Evolutionary conservation across 2,888 invertebrate species (phyloP), one percentile per base, ranked within the genome.

Genomic region (Luperina testacea): DNA sequence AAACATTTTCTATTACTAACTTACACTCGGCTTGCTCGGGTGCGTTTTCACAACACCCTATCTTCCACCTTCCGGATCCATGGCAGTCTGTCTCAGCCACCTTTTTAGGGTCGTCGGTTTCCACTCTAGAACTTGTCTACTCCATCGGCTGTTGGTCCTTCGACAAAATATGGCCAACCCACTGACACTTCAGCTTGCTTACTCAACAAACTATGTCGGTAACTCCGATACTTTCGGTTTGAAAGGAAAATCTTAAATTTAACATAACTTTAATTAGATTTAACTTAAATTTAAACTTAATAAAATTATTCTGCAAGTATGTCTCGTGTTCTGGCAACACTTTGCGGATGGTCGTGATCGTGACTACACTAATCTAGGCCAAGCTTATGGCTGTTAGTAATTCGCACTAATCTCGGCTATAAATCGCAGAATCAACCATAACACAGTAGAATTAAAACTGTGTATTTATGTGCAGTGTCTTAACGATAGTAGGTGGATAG

Each of bases 371-470:
- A 72, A 83, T 85, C 59, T 77, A 64, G 78, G 86, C 53, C 83
- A 63, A 72, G 75, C 68, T 64, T 70, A 82, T 74, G 72, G 78
- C 57, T 85, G 76, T 77, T 74, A 72, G 67, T 80, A 77, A 86
- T 83, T 88, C 78, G 80, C 84, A 82, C 78, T 86, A 81, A 86
- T 74, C 88, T 86, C 59, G 9, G 53, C 64, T 7, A 57, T 74
- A 78, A 75, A 78, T 70, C 67, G 77, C 59, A 51, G 32, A 75
- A 78, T 70, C 67, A 72, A 75, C 83, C 71, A 38, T 38, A 61
- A 74, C 73, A 53, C 82, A 27, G 38, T 53, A 15, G 74, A 85
- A 74, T 83, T 69, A 71, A 86, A 86, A 83, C 64, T 61, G 63
- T 59, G 67, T 86, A 71, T 63, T 72, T 64, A 68, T 77, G 38